Conservation (phyloP, 2,888 invertebrate genomes). For the Ectemnius cavifrons region DNA sequence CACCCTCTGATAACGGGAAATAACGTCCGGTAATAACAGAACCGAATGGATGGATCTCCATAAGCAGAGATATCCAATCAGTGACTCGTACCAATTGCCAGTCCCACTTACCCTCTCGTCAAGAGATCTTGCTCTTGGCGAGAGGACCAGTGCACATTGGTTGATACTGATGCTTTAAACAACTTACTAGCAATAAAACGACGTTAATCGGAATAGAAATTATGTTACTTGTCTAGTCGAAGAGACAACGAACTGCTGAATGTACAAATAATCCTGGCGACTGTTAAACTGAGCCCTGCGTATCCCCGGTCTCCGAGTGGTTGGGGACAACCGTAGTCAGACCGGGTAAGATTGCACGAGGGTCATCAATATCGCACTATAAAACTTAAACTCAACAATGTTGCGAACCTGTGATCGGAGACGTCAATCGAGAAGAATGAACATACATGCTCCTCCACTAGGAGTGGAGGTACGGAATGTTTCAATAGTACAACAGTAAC, state of each 20-base stretch:
- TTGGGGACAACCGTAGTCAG: no score
- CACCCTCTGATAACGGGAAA: slow-evolving; percentile 71
- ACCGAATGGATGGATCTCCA: slow-evolving; percentile 35
- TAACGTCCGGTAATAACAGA: slow-evolving; percentile 56
- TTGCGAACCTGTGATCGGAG: slow-evolving; percentile 38
- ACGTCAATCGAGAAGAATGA: slow-evolving; percentile 59
- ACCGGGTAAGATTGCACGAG: background rate
- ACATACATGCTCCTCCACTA: slow-evolving; percentile 7
- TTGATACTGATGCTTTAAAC: slow-evolving; percentile 21
- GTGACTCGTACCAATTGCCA: slow-evolving; percentile 6
- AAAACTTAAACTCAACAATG: slow-evolving; percentile 75
- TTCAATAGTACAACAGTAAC: background rate
- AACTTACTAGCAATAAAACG: slow-evolving; percentile 56
- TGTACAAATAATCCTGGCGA: slow-evolving; percentile 59
- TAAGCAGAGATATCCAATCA: slow-evolving; percentile 38
- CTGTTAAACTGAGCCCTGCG: background rate
- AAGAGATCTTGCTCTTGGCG: background rate
- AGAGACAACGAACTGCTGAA: slow-evolving; percentile 48
- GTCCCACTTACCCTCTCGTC: slow-evolving; percentile 9
- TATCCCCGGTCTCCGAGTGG: background rate
- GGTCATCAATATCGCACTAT: slow-evolving; percentile 56
- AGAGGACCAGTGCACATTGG: slow-evolving; percentile 9
- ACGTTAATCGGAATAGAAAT: slow-evolving; percentile 57
- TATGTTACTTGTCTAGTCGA: slow-evolving; percentile 39
- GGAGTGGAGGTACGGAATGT: slow-evolving; percentile 5